These are phyloP conservation scores for Dynastes maya DNA, from an alignment of 2,888 invertebrate species.

Conservation along the genomic window DNA sequence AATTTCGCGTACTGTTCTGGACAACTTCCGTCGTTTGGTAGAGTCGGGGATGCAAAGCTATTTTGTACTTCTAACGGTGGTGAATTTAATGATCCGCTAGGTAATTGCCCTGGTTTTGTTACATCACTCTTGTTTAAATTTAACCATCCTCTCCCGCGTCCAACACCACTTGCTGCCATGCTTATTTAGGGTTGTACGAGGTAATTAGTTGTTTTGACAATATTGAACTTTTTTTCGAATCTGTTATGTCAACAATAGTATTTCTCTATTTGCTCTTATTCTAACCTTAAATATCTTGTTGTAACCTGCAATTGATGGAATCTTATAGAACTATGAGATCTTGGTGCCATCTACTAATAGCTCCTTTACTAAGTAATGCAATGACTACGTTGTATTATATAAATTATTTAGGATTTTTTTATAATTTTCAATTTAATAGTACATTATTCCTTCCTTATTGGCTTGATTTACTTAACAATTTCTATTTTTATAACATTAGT, in stretches of 20 bases:
- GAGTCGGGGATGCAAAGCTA: background rate
- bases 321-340: too few species aligned
- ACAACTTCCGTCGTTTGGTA: constrained; percentile 36
- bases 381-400: background rate
- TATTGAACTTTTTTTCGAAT: constrained; percentile 25
- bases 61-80: constrained; percentile 22
- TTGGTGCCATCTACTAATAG: background rate
- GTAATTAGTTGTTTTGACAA: constrained; percentile 24
- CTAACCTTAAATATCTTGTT: constrained; percentile 27
- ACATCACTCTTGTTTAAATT: constrained; percentile 59
- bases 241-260: constrained; percentile 34
- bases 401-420: background rate
- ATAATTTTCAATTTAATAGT: background rate
- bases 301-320: too few species aligned
- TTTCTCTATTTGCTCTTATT: background rate
- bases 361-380: too few species aligned
- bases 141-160: constrained; percentile 64
- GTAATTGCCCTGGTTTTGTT: constrained; percentile 55
- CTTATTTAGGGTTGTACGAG: constrained; percentile 12
- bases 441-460: background rate
- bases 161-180: constrained; percentile 61
- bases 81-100: constrained; percentile 33
- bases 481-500: background rate
- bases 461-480: background rate
- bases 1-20: constrained; percentile 58